Conservation (phyloP, 2,113 vertebrate genomes). For the Scomber colias region DNA sequence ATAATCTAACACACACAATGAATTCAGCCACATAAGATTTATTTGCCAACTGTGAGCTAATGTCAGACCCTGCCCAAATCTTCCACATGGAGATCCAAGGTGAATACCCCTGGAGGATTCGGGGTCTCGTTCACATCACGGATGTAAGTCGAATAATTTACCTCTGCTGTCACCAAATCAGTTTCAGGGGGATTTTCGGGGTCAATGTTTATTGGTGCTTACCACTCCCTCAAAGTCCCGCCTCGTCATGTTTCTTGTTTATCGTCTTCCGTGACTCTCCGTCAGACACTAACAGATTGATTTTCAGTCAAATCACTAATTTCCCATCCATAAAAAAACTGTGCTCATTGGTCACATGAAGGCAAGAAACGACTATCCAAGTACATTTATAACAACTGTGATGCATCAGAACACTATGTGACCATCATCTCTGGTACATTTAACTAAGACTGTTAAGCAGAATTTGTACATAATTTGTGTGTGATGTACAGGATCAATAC, state of each 20-base stretch:
- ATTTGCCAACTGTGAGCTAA: too few relatives aligned
- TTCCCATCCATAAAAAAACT: background rate
- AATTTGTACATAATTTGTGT: constrained; percentile 15
- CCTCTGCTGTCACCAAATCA: constrained; percentile 22
- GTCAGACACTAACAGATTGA: background rate
- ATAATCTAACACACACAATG: background rate
- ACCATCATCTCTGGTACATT: background rate
- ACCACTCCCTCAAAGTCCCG: background rate
- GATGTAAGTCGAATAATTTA: background rate
- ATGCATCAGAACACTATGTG: constrained; percentile 11
- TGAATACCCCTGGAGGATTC: background rate
- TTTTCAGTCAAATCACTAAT: background rate
- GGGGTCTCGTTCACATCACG: too few relatives aligned
- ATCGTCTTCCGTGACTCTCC: constrained; percentile 5
- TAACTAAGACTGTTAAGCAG: constrained; percentile 8
- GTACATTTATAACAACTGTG: background rate
- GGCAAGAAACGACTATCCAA: constrained; percentile 5
- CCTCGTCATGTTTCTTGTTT: background rate
- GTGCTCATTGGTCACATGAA: background rate
- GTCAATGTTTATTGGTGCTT: constrained; percentile 1
- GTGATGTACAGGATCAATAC: constrained; percentile 6
- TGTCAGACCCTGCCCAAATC: background rate
- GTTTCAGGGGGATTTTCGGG: background rate
- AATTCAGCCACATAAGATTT: background rate
- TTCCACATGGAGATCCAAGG: background rate